These are phyloP conservation scores for Pocota personata DNA, from an alignment of 2,888 invertebrate genomes.

Conservation along the genomic window DNA sequence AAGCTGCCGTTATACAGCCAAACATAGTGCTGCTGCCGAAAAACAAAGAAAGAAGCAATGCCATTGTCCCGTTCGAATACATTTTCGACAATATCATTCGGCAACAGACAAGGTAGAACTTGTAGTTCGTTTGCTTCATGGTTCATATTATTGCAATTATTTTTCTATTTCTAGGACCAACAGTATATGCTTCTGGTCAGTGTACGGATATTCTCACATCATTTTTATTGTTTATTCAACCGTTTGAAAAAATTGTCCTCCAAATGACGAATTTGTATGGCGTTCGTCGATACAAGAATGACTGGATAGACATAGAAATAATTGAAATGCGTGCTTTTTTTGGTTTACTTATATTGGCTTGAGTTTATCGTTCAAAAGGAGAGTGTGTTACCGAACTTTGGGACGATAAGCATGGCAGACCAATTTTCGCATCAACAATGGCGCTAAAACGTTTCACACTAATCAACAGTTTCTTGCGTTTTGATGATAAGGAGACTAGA, in stretches of 20 bases:
- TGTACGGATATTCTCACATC: not conserved
- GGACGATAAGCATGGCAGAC: not conserved
- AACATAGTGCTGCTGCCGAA: too few relatives aligned
- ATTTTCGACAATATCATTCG: too few relatives aligned
- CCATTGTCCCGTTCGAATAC: too few relatives aligned
- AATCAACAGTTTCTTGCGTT: not conserved
- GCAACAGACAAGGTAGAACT: too few relatives aligned
- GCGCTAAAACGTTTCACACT: not conserved
- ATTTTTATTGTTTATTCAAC: not conserved
- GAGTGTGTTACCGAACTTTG: too few relatives aligned
- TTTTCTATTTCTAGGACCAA: not conserved
- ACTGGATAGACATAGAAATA: not conserved
- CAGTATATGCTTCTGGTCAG: not conserved
- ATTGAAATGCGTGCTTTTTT: not conserved
- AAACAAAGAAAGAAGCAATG: too few relatives aligned
- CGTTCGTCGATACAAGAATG: too few relatives aligned
- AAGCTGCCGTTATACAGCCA: too few relatives aligned
- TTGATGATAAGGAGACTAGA: not conserved
- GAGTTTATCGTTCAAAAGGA: not conserved
- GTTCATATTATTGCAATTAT: too few relatives aligned
- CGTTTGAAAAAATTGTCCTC: not conserved
- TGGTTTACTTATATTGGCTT: not conserved
- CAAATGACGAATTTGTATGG: not conserved
- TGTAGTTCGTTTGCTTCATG: too few relatives aligned
- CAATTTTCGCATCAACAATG: slow-evolving; percentile 7